phyloP scores from a whole-genome alignment of 2,888 invertebrate genomes.

The Listrodromus nycthemerus region DNA sequence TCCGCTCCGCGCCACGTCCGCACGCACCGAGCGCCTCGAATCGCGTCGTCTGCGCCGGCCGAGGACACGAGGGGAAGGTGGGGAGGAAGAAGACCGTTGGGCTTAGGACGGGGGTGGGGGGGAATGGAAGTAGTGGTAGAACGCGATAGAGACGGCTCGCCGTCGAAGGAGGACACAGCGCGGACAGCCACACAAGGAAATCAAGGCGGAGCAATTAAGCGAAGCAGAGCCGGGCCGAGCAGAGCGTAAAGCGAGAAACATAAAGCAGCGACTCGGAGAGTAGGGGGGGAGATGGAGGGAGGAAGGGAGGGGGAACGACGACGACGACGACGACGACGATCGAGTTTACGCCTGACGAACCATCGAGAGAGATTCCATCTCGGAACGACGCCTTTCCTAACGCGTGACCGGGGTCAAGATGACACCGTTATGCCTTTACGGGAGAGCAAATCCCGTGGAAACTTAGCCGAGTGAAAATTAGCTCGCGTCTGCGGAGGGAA shows the following conservation, averaged over 20 bases:
- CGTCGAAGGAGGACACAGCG: slow-evolving; percentile 54
- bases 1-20: slow-evolving; percentile 62
- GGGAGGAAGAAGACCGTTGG: slow-evolving; percentile 3
- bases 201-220: slow-evolving; percentile 19
- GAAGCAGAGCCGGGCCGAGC: slow-evolving; percentile 24
- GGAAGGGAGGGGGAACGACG: no score
- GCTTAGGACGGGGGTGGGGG: slow-evolving; percentile 4
- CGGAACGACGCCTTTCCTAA: slow-evolving; percentile 71
- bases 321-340: no score
- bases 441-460: slow-evolving; percentile 73
- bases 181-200: slow-evolving; percentile 11
- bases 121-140: slow-evolving; percentile 11
- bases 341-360: slow-evolving; percentile 66
- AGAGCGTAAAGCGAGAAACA: slow-evolving; percentile 39
- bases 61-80: slow-evolving; percentile 23
- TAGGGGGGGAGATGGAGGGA: no score
- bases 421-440: slow-evolving; percentile 76
- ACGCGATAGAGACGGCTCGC: slow-evolving; percentile 48
- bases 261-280: no score
- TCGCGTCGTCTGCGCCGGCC: slow-evolving; percentile 30
- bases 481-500: slow-evolving; percentile 48
- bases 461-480: slow-evolving; percentile 74
- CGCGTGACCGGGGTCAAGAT: slow-evolving; percentile 80
- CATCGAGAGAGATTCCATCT: slow-evolving; percentile 72
- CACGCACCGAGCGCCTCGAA: slow-evolving; percentile 52